Evolutionary conservation across 2,113 vertebrate genomes (phyloP).

Genomic region (Ochotona princeps): DNA sequence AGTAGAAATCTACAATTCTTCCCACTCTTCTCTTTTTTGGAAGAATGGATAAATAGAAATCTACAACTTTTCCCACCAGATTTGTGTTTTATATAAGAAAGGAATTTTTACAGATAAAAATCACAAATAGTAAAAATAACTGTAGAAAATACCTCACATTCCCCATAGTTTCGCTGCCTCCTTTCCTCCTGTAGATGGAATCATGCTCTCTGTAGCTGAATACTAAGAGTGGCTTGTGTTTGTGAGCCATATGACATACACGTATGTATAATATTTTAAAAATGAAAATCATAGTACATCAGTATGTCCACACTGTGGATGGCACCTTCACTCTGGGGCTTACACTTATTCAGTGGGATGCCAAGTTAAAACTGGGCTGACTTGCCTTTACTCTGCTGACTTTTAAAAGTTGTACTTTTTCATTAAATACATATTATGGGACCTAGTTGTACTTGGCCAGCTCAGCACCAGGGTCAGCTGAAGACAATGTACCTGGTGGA

Average conservation of each 20-base stretch:
- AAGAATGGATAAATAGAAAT: background rate
- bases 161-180: background rate
- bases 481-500: background rate
- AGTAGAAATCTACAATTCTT: background rate
- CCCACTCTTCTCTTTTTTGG: background rate
- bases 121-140: background rate
- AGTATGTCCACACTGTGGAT: background rate
- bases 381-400: background rate
- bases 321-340: background rate
- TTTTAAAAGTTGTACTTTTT: background rate
- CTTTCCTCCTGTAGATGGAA: background rate
- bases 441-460: rapidly evolving
- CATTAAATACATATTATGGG: background rate
- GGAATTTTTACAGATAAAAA: background rate
- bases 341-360: background rate
- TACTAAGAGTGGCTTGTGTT: background rate
- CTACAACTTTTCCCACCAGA: background rate
- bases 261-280: background rate
- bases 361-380: background rate
- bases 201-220: background rate
- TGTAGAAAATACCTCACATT: background rate
- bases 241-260: background rate
- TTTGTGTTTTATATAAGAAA: background rate
- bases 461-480: background rate
- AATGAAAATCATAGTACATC: background rate